Evolutionary conservation across 2,888 invertebrate genomes (phyloP).

Genomic region (Mythimna pallens): DNA sequence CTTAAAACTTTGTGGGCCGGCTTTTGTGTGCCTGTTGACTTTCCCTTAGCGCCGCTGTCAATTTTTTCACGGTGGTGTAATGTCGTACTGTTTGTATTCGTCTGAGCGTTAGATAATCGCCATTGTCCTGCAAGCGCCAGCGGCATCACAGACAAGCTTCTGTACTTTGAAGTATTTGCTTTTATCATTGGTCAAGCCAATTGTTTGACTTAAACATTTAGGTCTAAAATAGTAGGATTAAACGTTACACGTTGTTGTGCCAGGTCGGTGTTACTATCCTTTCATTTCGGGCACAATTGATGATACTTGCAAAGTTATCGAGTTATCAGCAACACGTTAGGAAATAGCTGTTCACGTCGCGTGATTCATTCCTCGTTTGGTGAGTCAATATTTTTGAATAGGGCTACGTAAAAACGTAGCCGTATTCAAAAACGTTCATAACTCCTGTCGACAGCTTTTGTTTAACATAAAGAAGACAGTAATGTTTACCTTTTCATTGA

Average conservation of each 20-base stretch:
- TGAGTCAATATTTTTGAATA: constrained; percentile 80
- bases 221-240: constrained; percentile 55
- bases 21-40: constrained; percentile 83
- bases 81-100: constrained; percentile 82
- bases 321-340: constrained; percentile 80
- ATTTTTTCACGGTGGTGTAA: constrained; percentile 77
- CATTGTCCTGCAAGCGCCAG: constrained; percentile 82
- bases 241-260: constrained; percentile 36
- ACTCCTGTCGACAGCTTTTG: constrained; percentile 52
- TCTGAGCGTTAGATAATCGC: constrained; percentile 80
- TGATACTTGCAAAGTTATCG: constrained; percentile 75
- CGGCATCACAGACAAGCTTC: constrained; percentile 79
- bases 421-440: constrained; percentile 58
- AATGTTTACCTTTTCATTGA: constrained; percentile 39
- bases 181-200: constrained; percentile 69
- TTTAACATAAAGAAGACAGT: constrained; percentile 36
- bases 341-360: constrained; percentile 77
- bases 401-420: no score
- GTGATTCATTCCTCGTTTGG: constrained; percentile 76
- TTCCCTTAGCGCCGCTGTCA: constrained; percentile 79
- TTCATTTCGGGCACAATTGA: constrained; percentile 73
- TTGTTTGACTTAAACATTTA: constrained; percentile 62
- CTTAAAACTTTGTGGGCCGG: constrained; percentile 70
- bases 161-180: constrained; percentile 75
- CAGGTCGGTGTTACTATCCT: constrained; percentile 59